These are phyloP conservation scores for Sylvietta virens DNA, from an alignment of 2,113 vertebrate genomes.

Conservation along the genomic window DNA sequence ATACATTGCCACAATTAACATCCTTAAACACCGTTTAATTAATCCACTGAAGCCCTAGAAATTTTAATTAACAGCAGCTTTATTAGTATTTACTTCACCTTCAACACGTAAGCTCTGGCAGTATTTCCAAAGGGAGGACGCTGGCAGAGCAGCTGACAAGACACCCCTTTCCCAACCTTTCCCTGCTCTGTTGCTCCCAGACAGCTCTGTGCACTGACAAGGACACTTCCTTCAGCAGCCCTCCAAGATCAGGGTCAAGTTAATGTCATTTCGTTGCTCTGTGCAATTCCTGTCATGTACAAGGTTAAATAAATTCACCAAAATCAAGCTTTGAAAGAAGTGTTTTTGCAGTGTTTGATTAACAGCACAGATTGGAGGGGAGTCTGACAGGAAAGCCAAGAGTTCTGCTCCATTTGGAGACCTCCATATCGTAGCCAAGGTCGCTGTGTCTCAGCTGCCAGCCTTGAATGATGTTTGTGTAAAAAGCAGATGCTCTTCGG, in stretches of 20 bases:
- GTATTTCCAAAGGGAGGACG: background rate
- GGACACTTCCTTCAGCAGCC: background rate
- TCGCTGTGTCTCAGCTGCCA: background rate
- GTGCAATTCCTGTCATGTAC: background rate
- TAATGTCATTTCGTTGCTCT: background rate
- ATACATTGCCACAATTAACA: background rate
- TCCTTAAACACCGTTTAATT: background rate
- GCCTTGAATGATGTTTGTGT: background rate
- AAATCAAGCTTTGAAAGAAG: background rate
- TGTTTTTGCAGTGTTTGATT: background rate
- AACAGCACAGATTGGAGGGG: background rate
- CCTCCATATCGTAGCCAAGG: background rate
- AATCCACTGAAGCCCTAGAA: background rate
- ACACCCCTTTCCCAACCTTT: background rate
- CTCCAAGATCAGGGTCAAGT: background rate
- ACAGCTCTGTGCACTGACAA: background rate
- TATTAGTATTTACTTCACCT: conserved; percentile 30
- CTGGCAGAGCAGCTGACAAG: background rate
- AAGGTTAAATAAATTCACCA: conserved; percentile 34
- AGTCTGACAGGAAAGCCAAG: background rate
- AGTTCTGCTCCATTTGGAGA: background rate
- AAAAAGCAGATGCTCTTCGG: background rate
- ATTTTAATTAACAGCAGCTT: conserved; percentile 12
- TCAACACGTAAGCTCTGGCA: background rate
- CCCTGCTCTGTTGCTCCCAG: background rate